phyloP scores from a whole-genome alignment of 2,113 vertebrate species.

The Eurystomus gularis region DNA sequence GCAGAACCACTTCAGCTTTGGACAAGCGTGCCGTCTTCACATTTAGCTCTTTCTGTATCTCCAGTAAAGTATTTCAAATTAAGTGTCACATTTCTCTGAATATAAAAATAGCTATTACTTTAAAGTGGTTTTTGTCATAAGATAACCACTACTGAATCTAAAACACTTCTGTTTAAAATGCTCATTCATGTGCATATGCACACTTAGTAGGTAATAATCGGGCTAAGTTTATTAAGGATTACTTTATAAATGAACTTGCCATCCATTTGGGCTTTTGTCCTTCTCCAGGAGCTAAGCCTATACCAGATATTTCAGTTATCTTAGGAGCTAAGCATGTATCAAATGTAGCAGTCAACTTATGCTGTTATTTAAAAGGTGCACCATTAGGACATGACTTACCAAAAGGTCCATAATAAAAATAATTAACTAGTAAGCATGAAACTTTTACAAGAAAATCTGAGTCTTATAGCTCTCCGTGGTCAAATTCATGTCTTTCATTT shows the following conservation, averaged over 20 bases:
- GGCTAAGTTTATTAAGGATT: conserved; percentile 7
- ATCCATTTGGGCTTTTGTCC: background rate
- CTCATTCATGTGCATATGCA: background rate
- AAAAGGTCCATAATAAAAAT: background rate
- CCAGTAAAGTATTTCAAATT: background rate
- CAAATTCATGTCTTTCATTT: background rate
- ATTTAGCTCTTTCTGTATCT: background rate
- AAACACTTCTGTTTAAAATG: background rate
- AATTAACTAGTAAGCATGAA: background rate
- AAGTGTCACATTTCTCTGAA: background rate
- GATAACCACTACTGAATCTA: background rate
- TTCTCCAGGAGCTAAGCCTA: background rate
- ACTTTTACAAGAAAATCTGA: background rate
- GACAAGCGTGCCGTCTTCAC: background rate
- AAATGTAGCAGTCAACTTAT: background rate
- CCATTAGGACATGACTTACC: background rate
- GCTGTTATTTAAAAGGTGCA: background rate
- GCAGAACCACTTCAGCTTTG: background rate
- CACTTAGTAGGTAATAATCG: background rate
- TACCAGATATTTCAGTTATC: background rate
- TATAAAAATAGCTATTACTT: background rate
- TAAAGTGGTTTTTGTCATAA: background rate
- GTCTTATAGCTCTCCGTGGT: background rate
- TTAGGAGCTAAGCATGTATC: background rate
- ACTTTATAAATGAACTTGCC: background rate